Percentiles rank a stretch among this genome's conserved stretches.
Evolutionary conservation across 1,140 invertebrate species (phyloP).

Genomic region (Lordiphosa stackelbergi): DNA sequence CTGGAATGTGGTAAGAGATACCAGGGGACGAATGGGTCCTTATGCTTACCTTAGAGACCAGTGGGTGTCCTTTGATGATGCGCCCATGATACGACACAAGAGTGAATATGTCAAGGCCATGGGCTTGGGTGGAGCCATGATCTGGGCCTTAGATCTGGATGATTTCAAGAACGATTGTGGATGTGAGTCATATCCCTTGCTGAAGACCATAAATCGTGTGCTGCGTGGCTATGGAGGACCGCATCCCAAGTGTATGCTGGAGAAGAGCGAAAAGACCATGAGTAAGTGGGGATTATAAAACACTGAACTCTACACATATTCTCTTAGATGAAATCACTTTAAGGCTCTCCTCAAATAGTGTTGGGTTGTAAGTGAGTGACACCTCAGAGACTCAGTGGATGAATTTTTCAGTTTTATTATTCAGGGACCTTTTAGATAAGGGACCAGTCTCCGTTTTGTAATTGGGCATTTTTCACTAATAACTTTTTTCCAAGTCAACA

Average conservation of each 20-base stretch:
- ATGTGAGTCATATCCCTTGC: conserved; percentile 88
- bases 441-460: no score
- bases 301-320: no score
- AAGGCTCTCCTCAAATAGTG: no score
- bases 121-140: conserved; percentile 89
- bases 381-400: no score
- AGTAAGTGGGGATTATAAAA: conserved; percentile 26
- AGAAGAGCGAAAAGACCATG: conserved; percentile 55
- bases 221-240: conserved; percentile 81
- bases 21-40: conserved; percentile 84
- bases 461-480: no score
- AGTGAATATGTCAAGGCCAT: conserved; percentile 86
- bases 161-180: conserved; percentile 86
- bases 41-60: conserved; percentile 86
- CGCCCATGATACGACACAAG: conserved; percentile 84
- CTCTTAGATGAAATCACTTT: no score
- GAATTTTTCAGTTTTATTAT: no score
- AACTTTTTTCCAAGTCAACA: no score
- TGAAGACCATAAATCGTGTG: conserved; percentile 87
- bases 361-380: no score
- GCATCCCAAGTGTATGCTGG: conserved; percentile 59
- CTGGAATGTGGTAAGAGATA: conserved; percentile 84
- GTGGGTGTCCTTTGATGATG: conserved; percentile 92
- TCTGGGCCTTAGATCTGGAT: conserved; percentile 89
- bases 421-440: no score